phyloP scores from a whole-genome alignment of 2,113 vertebrate genomes.

The Nymphicus hollandicus region DNA sequence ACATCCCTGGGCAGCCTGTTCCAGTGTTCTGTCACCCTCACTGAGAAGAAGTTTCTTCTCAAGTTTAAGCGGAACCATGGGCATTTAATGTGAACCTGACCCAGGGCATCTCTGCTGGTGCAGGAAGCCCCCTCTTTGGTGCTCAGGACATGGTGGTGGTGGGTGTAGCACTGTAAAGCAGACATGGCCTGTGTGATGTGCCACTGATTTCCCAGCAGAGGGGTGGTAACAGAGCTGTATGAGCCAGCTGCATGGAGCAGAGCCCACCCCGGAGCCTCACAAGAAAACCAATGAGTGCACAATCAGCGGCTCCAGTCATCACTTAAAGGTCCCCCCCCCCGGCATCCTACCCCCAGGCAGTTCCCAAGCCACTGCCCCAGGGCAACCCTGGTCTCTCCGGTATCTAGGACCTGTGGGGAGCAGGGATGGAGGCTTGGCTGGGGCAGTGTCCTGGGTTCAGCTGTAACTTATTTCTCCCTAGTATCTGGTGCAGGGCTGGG shows the following conservation, averaged over 20 bases:
- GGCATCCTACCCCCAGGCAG: background rate
- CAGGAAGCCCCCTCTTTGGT: too few relatives aligned
- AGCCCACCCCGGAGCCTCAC: too few relatives aligned
- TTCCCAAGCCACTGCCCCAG: background rate
- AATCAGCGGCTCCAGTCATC: background rate
- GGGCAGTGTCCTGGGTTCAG: background rate
- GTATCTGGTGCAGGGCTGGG: too few relatives aligned
- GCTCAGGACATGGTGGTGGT: background rate
- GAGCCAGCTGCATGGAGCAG: background rate
- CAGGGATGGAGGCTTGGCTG: background rate
- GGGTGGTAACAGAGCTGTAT: background rate
- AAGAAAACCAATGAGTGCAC: background rate
- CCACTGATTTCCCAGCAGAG: background rate
- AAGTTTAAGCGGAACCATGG: too few relatives aligned
- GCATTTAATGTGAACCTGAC: too few relatives aligned
- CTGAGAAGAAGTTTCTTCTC: too few relatives aligned
- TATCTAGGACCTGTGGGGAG: background rate
- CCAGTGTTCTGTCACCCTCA: too few relatives aligned
- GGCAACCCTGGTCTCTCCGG: background rate
- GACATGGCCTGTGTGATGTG: background rate
- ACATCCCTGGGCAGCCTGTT: too few relatives aligned
- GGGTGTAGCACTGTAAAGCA: background rate
- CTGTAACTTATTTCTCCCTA: background rate
- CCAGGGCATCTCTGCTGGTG: background rate
- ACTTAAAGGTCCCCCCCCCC: background rate